Base-by-base conservation (phyloP, 1,140 invertebrate genomes). In the Sinonovacula constricta region DNA sequence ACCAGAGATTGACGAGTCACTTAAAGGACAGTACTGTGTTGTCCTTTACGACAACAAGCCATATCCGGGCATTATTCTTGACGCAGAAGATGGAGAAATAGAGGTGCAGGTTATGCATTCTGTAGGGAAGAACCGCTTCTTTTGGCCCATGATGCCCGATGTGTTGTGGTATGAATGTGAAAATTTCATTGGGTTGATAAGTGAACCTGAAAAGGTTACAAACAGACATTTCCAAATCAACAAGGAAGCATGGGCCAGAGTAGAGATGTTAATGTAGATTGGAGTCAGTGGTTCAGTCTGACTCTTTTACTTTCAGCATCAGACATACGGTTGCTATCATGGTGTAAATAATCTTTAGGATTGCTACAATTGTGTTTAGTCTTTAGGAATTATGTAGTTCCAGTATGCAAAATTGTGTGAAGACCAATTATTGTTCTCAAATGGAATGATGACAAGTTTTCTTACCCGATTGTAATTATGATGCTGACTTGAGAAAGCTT, bases 41-140 rank as follows among this genome's bases (percentile, higher is more conserved):
- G 57, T 34, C 1, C 1, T 30, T 5, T 74, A 62, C n/a, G 59
- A 74, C 31, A 26, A 34, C 18, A 26, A 63, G 24, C 57, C 59
- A 5, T 76, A 76, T 54, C 72, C 72, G 2, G 72, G 72, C 2
- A 34, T 65, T 56, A 66, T 76, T 34, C 3, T 26, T 3, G 72
- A 76, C n/a, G 22, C 14, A 5, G 72, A 66, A 39, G 72, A 76
- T 14, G 45, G 14, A 5, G 10, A 30, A 18, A 24, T 77, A 14
- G 74, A 77, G 33, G 74, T 77, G 12, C 24, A 59, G n/a, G 70
- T 26, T 18, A 78, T 78, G 75, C n/a, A 53, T 22, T 26, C 30
- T 3, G 62, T 60, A 30, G 53, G 75, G 3, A 30, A 30, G 5
- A 78, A 69, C 54, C 31, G 53, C 15, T 78, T 78, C 31, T 69